Evolutionary conservation across 2,888 invertebrate genomes (phyloP), one percentile per base, ranked within the genome.

Genomic region (Monochamus alternatus): DNA sequence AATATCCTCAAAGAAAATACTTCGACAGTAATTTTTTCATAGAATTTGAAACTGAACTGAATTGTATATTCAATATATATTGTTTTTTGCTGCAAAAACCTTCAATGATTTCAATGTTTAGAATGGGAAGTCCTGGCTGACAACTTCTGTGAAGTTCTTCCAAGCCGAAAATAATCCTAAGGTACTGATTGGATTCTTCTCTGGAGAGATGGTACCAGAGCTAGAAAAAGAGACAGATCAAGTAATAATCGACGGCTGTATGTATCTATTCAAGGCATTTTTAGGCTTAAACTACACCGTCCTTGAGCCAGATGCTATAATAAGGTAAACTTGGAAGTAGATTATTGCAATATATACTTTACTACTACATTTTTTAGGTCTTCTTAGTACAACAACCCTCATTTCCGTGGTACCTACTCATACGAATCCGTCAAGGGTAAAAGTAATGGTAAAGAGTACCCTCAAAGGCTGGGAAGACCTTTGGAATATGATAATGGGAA

Each of bases 141-240:
- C 78, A 8, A 51, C 66, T 22, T 64, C 82, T 7, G 63, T 43
- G 22, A 72, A 55, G 8, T 55, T 82, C 1, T 44, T 67, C 7
- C 75, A 74, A 38, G 80, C 75, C 7, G 80, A 76, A 72, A 78
- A 80, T 66, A 92, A 93, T 82, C 91, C 92, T 0, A 90, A 91
- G 47, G 89, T 93, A 3, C 84, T 95, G 12, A 90, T 92, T 68
- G 93, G 91, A 0, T 95, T 95, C 94, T 89, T 94, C 31, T 90
- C 91, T 65, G 94, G 94, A 3, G 88, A 90, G 32, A 90, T 91
- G 79, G 93, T 94, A 4, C 90, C 91, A 73, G 86, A 90, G 66
- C 91, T 94, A 89, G 95, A 95, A 86, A 88, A 86, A 1, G 84
- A 93, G 65, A 84, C 91, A 0, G 90, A 92, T 64, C 88, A 90